Conservation (phyloP, 2,797 vertebrate genomes). For the Kryptopterus vitreolus region DNA sequence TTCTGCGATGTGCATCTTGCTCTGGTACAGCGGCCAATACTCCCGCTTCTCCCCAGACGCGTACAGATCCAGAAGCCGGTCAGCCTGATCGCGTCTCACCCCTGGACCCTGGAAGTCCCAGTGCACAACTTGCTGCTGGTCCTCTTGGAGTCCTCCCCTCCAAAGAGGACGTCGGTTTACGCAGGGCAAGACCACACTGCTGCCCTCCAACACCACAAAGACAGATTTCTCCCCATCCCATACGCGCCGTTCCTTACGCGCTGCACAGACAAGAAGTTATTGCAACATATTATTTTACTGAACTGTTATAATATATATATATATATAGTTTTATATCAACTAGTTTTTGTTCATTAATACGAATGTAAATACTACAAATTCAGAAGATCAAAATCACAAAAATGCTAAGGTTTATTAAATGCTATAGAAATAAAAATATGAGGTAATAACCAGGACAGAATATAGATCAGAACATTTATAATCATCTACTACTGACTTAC, state of each 20-base stretch:
- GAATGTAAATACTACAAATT: neutral
- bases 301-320: no score
- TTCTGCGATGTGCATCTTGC: slow-evolving; percentile 81
- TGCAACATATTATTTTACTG: neutral
- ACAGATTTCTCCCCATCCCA: slow-evolving; percentile 90
- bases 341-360: no score
- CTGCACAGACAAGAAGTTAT: slow-evolving; percentile 63
- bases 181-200: slow-evolving; percentile 82
- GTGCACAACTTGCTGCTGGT: slow-evolving; percentile 93
- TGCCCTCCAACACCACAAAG: slow-evolving; percentile 78
- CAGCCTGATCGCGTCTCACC: slow-evolving; percentile 85
- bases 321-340: no score
- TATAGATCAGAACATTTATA: neutral
- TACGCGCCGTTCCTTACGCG: slow-evolving; percentile 73
- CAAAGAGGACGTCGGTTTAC: slow-evolving; percentile 85
- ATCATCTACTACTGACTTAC: no score
- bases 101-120: slow-evolving; percentile 95
- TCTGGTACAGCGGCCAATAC: slow-evolving; percentile 80
- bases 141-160: slow-evolving; percentile 87
- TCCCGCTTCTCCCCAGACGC: slow-evolving; percentile 88
- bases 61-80: slow-evolving; percentile 91
- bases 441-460: neutral
- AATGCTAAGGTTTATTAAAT: neutral
- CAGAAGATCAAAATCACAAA: neutral
- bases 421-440: neutral